Evolutionary conservation across 2,113 vertebrate genomes (phyloP).

Genomic region (Fulica atra): DNA sequence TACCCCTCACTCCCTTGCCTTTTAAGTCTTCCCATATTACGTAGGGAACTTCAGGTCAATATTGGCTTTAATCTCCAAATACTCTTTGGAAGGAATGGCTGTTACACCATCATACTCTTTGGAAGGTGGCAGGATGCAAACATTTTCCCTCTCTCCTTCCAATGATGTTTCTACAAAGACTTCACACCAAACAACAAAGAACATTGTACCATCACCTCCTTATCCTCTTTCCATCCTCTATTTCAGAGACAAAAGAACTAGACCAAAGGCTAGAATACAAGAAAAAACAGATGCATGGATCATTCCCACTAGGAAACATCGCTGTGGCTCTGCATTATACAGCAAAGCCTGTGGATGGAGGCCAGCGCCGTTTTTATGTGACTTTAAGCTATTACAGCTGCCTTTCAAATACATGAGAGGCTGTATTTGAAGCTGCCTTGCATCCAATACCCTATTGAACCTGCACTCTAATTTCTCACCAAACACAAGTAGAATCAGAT

Average conservation of each 20-base stretch:
- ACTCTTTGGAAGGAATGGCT: background rate
- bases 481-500: slow-evolving; percentile 14
- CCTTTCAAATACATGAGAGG: background rate
- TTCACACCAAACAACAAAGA: background rate
- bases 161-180: background rate
- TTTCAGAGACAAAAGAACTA: background rate
- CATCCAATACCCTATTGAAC: background rate
- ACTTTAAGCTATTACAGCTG: background rate
- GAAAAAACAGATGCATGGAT: background rate
- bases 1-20: background rate
- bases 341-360: background rate
- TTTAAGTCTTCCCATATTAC: background rate
- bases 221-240: background rate
- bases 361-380: background rate
- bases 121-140: background rate
- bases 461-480: background rate
- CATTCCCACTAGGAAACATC: background rate
- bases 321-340: background rate
- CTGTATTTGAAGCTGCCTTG: background rate
- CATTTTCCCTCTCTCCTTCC: background rate
- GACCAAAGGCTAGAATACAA: background rate
- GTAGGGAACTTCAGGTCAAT: background rate
- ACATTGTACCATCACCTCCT: background rate
- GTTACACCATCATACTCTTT: background rate
- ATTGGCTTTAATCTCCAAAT: background rate